Base-by-base conservation (phyloP, 2,888 invertebrate species). In the Cheilosia urbana region DNA sequence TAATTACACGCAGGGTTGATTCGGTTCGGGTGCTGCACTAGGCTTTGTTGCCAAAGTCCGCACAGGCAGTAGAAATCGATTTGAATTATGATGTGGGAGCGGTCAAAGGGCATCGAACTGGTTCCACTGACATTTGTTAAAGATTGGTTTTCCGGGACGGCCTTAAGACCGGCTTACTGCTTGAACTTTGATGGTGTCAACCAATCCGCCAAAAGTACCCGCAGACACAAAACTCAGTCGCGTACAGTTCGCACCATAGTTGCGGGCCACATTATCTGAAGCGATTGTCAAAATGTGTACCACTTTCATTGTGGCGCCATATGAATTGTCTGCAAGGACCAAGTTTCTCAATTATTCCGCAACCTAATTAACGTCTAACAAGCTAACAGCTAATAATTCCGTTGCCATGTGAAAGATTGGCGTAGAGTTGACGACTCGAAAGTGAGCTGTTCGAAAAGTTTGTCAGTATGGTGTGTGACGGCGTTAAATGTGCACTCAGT, bases 311-410 rank as follows among this genome's bases (percentile, higher is more conserved):
- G 37, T 37, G 15, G 5, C 45, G 7, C 45, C 57, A 37, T 21
- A 19, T 40, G 15, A 19, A 42, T 65, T 72, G 72, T 72, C 27
- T 15, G 53, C 34, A 47, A 77, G 60, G 79, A 73, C 60, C 65
- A 79, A 79, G 79, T 73, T 79, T 79, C 73, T 66, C 73, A 72
- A 79, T 73, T 79, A 73, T 79, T 19, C 37, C 37, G 45, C 24
- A 73, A 79, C 53, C 66, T 79, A 79, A 79, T 79, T 79, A 79
- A 66, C 79, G 60, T 60, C 73, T 66, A 73, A 79, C 73, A 60
- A 62, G 73, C 66, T 60, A 60, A 79, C 79, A 73, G 37, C 66
- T 79, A 58, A 73, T 73, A 60, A 79, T 66, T 62, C 60, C 73
- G 73, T 73, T 60, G 66, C 66, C 60, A 73, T 27, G 58, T 30